Percentiles rank a stretch among this genome's conserved stretches.
These are phyloP conservation scores for Tanytarsus gracilentus DNA, from an alignment of 2,888 invertebrate species.

Conservation along the genomic window DNA sequence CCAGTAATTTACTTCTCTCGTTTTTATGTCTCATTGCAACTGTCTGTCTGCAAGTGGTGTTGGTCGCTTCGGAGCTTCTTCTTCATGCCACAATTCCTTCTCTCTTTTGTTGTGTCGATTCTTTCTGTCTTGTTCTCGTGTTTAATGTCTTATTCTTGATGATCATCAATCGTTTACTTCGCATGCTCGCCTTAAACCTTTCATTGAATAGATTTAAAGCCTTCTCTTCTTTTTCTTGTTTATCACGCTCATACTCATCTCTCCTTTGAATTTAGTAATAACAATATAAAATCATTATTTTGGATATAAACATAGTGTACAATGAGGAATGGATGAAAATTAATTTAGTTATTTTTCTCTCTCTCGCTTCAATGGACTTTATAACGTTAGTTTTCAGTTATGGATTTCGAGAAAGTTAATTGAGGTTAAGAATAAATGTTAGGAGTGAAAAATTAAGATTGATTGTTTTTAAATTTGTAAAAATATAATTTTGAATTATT, in stretches of 20 bases:
- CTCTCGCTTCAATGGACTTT: background rate
- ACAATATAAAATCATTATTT: too few relatives aligned
- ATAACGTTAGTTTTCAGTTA: too few relatives aligned
- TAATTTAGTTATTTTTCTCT: background rate
- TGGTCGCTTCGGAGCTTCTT: background rate
- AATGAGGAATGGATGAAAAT: background rate
- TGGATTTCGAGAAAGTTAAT: too few relatives aligned
- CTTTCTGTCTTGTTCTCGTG: constrained; percentile 19
- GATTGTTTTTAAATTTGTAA: too few relatives aligned
- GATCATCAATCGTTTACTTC: constrained; percentile 21
- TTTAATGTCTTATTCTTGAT: constrained; percentile 27
- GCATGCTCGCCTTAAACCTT: constrained; percentile 11
- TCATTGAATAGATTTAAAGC: background rate
- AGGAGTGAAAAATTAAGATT: too few relatives aligned
- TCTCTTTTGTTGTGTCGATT: background rate
- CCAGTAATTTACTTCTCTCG: constrained; percentile 17
- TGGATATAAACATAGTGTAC: background rate
- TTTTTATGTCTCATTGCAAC: constrained; percentile 16
- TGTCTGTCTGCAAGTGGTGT: constrained; percentile 20
- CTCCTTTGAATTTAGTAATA: too few relatives aligned
- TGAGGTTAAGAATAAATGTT: too few relatives aligned
- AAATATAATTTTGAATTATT: too few relatives aligned
- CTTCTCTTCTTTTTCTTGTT: background rate
- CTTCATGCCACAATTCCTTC: background rate
- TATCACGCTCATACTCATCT: background rate